These are phyloP conservation scores for Dryobotodes eremita DNA, from an alignment of 2,888 invertebrate species.

Conservation along the genomic window DNA sequence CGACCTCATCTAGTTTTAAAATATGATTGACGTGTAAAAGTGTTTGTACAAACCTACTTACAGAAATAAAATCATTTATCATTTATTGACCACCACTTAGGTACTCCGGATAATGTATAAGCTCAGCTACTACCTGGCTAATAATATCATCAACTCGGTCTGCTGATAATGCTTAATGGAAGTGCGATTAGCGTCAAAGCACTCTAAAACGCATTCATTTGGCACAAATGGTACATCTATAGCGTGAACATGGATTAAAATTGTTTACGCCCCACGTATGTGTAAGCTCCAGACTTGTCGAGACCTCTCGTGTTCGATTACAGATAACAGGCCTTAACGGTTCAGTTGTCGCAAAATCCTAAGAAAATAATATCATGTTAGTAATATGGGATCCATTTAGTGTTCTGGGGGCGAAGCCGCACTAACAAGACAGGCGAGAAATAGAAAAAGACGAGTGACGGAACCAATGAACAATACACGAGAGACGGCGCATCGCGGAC, in stretches of 20 bases:
- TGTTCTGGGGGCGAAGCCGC: not conserved
- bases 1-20: too few relatives aligned
- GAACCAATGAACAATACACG: not conserved
- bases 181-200: slow-evolving; percentile 38
- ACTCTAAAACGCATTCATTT: slow-evolving; percentile 38
- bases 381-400: slow-evolving; percentile 25
- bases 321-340: slow-evolving; percentile 12
- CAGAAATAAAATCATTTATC: too few relatives aligned
- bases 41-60: too few relatives aligned
- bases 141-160: slow-evolving; percentile 15
- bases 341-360: not conserved
- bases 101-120: not conserved
- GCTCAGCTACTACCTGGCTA: not conserved
- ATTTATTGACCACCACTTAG: not conserved
- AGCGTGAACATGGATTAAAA: slow-evolving; percentile 21
- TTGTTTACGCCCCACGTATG: not conserved
- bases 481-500: slow-evolving; percentile 8
- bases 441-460: not conserved
- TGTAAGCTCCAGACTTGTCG: not conserved
- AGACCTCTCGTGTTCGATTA: slow-evolving; percentile 14
- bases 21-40: too few relatives aligned
- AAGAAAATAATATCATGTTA: slow-evolving; percentile 21
- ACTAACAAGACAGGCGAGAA: slow-evolving; percentile 24
- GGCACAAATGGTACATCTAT: slow-evolving; percentile 29
- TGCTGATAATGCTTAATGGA: slow-evolving; percentile 25